These are phyloP conservation scores for Drosophila oshimai DNA, from an alignment of 1,140 invertebrate genomes.

Conservation along the genomic window DNA sequence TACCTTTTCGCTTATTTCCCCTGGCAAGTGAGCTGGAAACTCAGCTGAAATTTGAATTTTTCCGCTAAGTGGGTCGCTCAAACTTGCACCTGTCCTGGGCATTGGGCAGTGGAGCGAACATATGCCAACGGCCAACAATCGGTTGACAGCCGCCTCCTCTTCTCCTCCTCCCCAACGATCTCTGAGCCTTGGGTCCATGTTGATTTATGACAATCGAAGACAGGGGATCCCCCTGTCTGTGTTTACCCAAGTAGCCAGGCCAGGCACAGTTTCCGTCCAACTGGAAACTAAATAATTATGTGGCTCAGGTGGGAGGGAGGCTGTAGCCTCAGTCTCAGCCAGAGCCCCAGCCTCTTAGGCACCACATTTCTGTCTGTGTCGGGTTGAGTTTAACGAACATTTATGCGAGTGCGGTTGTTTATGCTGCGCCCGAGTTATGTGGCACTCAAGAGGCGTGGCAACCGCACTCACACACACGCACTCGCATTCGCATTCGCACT, in stretches of 20 bases:
- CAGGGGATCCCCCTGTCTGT: conserved; percentile 19
- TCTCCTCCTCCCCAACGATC: too few relatives aligned
- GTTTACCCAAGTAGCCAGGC: conserved; percentile 24
- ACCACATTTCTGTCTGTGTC: conserved; percentile 1
- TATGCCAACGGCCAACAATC: conserved; percentile 57
- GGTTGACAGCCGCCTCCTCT: conserved; percentile 36
- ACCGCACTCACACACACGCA: conserved; percentile 3
- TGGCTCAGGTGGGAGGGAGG: conserved; percentile 33
- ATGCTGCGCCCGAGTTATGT: conserved; percentile 77
- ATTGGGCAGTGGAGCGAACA: conserved; percentile 17
- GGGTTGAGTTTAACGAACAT: conserved; percentile 72
- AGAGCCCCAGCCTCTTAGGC: not conserved
- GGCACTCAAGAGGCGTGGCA: conserved; percentile 69
- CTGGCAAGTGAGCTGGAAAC: conserved; percentile 20
- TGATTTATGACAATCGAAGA: conserved; percentile 79
- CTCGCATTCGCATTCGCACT: not conserved
- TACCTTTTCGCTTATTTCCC: conserved; percentile 8
- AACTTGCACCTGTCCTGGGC: conserved; percentile 35
- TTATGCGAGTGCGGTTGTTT: conserved; percentile 77
- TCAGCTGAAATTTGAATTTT: conserved; percentile 40
- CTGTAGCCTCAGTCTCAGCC: not conserved
- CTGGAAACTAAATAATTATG: conserved; percentile 80
- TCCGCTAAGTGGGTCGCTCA: conserved; percentile 45
- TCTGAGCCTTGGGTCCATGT: conserved; percentile 15
- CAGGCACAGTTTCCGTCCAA: conserved; percentile 54